Percentiles rank a stretch among this genome's conserved stretches.
Evolutionary conservation across 2,113 vertebrate species (phyloP).

Genomic region (Heptranchias perlo): DNA sequence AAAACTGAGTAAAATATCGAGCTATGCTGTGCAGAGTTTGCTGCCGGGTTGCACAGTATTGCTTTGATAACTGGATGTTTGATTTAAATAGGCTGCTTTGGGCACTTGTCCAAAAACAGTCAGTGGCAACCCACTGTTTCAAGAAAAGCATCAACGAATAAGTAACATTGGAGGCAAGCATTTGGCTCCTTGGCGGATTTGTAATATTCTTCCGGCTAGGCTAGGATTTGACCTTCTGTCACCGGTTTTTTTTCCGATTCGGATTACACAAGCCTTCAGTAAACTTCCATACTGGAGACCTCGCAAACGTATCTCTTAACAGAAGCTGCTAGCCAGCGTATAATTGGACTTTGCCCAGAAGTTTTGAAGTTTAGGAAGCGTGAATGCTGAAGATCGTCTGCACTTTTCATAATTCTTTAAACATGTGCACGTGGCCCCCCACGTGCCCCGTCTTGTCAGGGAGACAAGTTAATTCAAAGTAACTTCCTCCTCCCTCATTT

Average conservation of each 20-base stretch:
- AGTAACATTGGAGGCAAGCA: neutral
- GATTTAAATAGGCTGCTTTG: neutral
- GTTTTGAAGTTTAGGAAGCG: neutral
- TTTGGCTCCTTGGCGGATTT: neutral
- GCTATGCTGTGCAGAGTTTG: neutral
- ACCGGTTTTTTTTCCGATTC: neutral
- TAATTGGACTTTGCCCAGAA: neutral
- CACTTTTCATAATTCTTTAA: neutral
- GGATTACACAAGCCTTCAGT: conserved; percentile 1
- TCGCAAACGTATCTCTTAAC: neutral
- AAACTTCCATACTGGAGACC: neutral
- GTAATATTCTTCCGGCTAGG: neutral
- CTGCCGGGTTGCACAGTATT: neutral
- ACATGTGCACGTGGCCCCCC: neutral
- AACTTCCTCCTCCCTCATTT: no score
- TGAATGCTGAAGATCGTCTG: neutral
- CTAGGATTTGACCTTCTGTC: neutral
- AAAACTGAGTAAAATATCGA: neutral
- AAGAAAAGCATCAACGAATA: neutral
- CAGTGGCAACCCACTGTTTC: neutral
- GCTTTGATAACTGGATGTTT: neutral
- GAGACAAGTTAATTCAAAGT: neutral
- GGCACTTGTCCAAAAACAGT: neutral
- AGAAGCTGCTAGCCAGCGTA: neutral
- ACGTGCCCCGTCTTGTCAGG: neutral